Conservation (phyloP, 2,797 vertebrate species). For the Falco columbarius region DNA sequence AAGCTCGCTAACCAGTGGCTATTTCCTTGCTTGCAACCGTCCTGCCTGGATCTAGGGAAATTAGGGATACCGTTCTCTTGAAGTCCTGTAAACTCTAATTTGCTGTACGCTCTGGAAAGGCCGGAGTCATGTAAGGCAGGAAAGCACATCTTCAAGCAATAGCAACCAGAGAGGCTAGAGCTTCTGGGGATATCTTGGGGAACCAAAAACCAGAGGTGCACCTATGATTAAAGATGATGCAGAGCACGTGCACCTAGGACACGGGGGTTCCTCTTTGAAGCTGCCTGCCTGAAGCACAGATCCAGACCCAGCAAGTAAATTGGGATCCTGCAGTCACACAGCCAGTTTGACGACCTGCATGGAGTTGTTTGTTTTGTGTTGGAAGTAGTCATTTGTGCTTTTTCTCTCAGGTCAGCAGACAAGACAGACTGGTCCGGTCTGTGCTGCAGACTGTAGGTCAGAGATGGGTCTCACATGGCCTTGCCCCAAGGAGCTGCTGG, state of each 20-base stretch:
- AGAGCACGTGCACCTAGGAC: background rate
- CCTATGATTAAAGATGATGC: background rate
- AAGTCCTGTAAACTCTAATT: background rate
- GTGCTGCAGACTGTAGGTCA: background rate
- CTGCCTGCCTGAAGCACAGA: background rate
- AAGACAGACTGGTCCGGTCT: conserved; percentile 4
- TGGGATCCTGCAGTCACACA: background rate
- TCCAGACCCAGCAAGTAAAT: background rate
- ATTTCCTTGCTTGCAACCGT: background rate
- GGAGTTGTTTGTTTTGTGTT: conserved; percentile 17
- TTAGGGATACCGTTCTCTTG: background rate
- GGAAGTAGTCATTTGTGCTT: conserved; percentile 17
- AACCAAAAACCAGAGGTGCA: background rate
- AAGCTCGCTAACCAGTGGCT: background rate
- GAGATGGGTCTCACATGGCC: background rate
- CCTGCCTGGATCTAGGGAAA: background rate
- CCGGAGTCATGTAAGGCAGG: background rate
- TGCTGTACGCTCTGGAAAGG: background rate
- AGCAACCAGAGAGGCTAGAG: background rate
- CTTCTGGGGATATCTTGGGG: background rate
- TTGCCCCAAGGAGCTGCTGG: background rate
- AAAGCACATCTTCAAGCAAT: background rate
- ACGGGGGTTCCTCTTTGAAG: background rate
- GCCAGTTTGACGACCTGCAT: background rate
- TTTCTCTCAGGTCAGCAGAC: background rate